phyloP scores from a whole-genome alignment of 2,113 vertebrate genomes.

The Helogale parvula region DNA sequence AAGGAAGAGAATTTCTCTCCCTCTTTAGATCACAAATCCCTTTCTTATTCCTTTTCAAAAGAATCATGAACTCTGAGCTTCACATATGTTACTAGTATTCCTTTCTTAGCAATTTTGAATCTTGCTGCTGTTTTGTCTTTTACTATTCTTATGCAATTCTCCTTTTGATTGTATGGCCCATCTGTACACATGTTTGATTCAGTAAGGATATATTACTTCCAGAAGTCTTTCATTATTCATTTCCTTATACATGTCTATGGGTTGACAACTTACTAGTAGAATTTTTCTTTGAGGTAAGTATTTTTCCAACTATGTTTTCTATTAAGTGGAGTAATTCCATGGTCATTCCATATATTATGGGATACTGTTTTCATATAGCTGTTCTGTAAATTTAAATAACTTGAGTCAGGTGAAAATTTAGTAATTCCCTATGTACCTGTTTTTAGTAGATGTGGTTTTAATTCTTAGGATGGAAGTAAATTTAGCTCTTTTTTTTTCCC shows the following conservation, averaged over 20 bases:
- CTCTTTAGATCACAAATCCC: background rate
- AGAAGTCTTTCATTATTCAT: background rate
- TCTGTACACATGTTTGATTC: background rate
- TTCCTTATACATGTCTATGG: background rate
- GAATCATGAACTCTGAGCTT: background rate
- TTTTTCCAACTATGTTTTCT: conserved; percentile 2
- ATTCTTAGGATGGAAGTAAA: conserved; percentile 17
- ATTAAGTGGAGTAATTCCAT: background rate
- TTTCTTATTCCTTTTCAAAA: conserved; percentile 51
- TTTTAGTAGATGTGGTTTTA: conserved; percentile 46
- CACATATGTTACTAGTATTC: background rate
- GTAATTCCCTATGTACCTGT: background rate
- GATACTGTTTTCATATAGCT: background rate
- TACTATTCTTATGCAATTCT: background rate
- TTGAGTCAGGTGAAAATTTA: conserved; percentile 9
- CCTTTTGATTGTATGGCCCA: background rate
- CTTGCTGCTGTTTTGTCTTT: background rate
- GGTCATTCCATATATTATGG: background rate
- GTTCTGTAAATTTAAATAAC: background rate
- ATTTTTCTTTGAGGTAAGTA: conserved; percentile 18
- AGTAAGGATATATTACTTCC: background rate
- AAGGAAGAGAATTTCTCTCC: background rate
- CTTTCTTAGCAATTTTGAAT: background rate
- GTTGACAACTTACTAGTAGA: background rate
- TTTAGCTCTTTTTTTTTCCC: background rate